Evolutionary conservation across 2,888 invertebrate genomes (phyloP).

Genomic region (Trachelus stipa): DNA sequence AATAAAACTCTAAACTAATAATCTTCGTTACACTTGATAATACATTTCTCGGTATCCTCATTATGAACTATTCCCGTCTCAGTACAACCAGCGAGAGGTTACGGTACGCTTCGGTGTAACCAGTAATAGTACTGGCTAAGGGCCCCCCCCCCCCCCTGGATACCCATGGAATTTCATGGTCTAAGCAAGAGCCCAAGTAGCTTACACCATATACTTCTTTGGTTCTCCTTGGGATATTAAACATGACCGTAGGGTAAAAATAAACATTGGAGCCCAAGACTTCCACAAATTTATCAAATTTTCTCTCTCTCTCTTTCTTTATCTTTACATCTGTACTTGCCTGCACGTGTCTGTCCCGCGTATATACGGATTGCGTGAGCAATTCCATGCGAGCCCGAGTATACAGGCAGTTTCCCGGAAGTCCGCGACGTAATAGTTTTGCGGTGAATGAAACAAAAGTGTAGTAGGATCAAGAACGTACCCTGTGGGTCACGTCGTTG

Average conservation of each 20-base stretch:
- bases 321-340: background rate
- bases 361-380: background rate
- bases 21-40: background rate
- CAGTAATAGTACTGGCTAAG: background rate
- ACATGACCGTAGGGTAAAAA: background rate
- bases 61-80: background rate
- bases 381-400: background rate
- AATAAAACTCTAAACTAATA: background rate
- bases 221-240: background rate
- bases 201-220: background rate
- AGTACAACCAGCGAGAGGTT: background rate
- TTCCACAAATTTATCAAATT: background rate
- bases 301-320: constrained; percentile 9
- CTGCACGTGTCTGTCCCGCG: background rate
- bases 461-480: background rate
- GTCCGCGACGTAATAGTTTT: background rate
- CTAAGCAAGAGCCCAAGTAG: background rate
- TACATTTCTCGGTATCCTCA: background rate
- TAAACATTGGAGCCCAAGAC: background rate
- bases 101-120: background rate
- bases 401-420: background rate
- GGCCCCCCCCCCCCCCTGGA: background rate
- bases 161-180: background rate
- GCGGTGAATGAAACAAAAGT: constrained; percentile 13
- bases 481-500: background rate